A percentile compares a stretch with the other conserved stretches of the same genome.
Evolutionary conservation across 1,140 invertebrate species (phyloP).

Genomic region (Lepidurus couesii): DNA sequence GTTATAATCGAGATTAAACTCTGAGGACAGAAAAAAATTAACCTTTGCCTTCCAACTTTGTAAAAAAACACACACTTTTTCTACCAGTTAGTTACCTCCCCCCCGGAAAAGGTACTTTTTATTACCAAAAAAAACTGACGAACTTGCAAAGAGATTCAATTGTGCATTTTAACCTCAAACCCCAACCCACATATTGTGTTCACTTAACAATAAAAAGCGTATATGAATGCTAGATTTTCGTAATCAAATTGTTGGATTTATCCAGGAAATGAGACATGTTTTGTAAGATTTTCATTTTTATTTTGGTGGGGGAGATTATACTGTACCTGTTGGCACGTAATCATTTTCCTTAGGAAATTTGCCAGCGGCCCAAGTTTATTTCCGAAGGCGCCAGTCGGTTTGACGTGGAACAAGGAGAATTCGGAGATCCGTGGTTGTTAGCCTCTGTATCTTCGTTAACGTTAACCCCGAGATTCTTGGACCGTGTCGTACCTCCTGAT

Average conservation of each 20-base stretch:
- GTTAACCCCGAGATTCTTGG: conserved; percentile 59
- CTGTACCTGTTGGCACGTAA: background rate
- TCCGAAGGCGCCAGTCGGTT: conserved; percentile 48
- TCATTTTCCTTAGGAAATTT: conserved; percentile 59
- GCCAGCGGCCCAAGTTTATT: conserved; percentile 61
- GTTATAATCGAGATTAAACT: no score
- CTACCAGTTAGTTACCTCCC: no score
- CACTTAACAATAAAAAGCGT: background rate
- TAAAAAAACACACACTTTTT: no score
- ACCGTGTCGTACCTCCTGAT: conserved; percentile 60
- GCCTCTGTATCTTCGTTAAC: conserved; percentile 61
- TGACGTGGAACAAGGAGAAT: conserved; percentile 60
- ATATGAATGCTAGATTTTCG: background rate
- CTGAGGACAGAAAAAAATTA: no score
- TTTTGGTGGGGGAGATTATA: conserved; percentile 25
- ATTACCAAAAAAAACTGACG: no score
- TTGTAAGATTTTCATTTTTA: background rate
- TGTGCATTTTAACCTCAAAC: background rate
- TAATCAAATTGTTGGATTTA: background rate
- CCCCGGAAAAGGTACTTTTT: no score
- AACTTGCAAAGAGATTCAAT: background rate
- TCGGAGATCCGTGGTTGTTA: conserved; percentile 62
- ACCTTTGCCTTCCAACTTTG: no score
- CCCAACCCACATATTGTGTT: background rate
- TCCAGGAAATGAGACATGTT: background rate